A percentile compares a stretch with the other conserved stretches of the same genome.
Conservation (phyloP, 2,888 invertebrate genomes). For the Eulithis testata region DNA sequence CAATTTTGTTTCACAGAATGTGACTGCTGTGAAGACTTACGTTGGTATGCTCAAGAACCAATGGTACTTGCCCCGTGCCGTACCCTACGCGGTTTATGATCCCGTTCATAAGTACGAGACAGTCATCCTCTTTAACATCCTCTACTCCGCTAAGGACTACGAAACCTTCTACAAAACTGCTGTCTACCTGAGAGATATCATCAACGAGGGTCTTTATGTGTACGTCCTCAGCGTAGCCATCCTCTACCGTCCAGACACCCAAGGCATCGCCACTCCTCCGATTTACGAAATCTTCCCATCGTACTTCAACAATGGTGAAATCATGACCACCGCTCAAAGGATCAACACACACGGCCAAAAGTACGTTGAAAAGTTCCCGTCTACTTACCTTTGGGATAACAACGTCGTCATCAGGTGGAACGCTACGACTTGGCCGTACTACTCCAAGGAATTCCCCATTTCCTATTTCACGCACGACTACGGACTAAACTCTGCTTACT, state of each 20-base stretch:
- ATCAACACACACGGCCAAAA: conserved; percentile 75
- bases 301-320: conserved; percentile 87
- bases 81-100: conserved; percentile 84
- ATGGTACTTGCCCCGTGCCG: conserved; percentile 83
- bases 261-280: conserved; percentile 87
- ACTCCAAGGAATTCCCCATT: conserved; percentile 83
- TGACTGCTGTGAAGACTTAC: conserved; percentile 82
- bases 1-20: conserved; percentile 68
- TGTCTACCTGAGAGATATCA: conserved; percentile 86
- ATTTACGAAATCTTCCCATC: conserved; percentile 90
- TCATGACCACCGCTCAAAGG: conserved; percentile 87
- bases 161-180: conserved; percentile 88
- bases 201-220: conserved; percentile 89
- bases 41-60: conserved; percentile 78
- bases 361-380: conserved; percentile 60
- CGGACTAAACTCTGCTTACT: conserved; percentile 87
- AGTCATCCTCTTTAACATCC: conserved; percentile 86
- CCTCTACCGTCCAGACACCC: conserved; percentile 86
- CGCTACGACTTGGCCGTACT: conserved; percentile 84
- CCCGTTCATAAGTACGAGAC: conserved; percentile 86
- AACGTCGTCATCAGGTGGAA: conserved; percentile 86
- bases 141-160: conserved; percentile 89
- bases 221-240: conserved; percentile 87
- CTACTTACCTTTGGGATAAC: conserved; percentile 69
- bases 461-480: conserved; percentile 90